Evolutionary conservation across 2,888 invertebrate genomes (phyloP), one percentile per base, ranked within the genome.

Genomic region (Thymelicus acteon): DNA sequence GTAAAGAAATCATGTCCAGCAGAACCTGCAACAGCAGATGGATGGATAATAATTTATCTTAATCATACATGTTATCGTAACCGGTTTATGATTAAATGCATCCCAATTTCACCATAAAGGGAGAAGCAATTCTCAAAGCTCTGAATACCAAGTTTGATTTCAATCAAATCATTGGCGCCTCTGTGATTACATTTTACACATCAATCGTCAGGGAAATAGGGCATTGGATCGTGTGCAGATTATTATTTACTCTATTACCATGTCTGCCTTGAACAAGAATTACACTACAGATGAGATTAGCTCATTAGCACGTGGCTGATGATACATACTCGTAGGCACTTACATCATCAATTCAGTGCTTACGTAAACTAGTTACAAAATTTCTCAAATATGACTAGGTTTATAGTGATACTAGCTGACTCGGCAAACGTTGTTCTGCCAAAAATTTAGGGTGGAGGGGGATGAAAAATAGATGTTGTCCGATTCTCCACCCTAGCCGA

Each of bases 161-260:
- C 37, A 66, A 58, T 58, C 44, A 66, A 58, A 66, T 58, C 66
- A 19, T 58, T 44, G 65, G 47, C n/a, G 47, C 57, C 47, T 31
- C n/a, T 58, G 48, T 37, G 37, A 66, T 47, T 47, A 31, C 57
- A 47, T 66, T 57, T 58, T 47, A 66, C 66, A 24, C 54, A 54
- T 31, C 58, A 66, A 47, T 58, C 66, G 48, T n/a, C 58, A 57
- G 44, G 12, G 12, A 58, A 58, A 44, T 47, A 44, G 10, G 1
- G 44, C 24, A 40, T 24, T 66, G 48, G 47, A 58, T 37, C 66
- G 58, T 58, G 66, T 15, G 37, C 15, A 44, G 65, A 47, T 58
- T 58, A 58, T 24, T 24, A 54, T 54, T 54, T 54, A 54, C 24
- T 24, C 10, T 8, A 44, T 44, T 44, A 10, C 44, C 8, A 12